phyloP scores from a whole-genome alignment of 2,797 vertebrate genomes.

The Chaunax sp. region DNA sequence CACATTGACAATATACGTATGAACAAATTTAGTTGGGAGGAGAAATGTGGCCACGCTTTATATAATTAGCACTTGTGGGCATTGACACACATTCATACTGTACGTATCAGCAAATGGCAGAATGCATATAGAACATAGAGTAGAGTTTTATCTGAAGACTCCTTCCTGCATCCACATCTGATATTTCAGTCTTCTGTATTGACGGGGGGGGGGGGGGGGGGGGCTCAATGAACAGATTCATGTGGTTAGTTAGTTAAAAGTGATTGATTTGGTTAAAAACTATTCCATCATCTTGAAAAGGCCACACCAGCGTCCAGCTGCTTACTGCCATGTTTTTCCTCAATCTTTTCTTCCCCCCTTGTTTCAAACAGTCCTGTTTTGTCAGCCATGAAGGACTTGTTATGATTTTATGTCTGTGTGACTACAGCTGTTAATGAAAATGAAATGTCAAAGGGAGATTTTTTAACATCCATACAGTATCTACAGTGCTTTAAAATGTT shows the following conservation, averaged over 20 bases:
- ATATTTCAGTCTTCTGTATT: neutral
- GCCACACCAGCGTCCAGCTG: too few species aligned
- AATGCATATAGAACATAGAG: neutral
- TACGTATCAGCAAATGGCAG: neutral
- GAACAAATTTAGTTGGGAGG: neutral
- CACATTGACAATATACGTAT: neutral
- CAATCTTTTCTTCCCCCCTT: neutral
- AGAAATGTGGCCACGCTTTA: too few species aligned
- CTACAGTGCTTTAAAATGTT: too few species aligned
- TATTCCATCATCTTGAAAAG: too few species aligned
- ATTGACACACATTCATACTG: neutral
- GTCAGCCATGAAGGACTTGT: too few species aligned
- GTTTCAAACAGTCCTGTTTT: neutral
- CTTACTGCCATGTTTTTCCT: neutral
- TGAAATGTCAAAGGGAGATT: too few species aligned
- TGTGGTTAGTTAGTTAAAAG: neutral
- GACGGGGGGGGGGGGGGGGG: neutral
- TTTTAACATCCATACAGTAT: too few species aligned
- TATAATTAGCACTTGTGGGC: constrained; percentile 1
- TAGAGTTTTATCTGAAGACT: neutral
- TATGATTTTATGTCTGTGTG: too few species aligned
- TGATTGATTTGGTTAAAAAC: neutral
- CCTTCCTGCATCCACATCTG: neutral
- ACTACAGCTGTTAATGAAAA: too few species aligned
- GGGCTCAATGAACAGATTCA: neutral